phyloP scores from a whole-genome alignment of 2,797 vertebrate species.

The Cryptoprocta ferox region DNA sequence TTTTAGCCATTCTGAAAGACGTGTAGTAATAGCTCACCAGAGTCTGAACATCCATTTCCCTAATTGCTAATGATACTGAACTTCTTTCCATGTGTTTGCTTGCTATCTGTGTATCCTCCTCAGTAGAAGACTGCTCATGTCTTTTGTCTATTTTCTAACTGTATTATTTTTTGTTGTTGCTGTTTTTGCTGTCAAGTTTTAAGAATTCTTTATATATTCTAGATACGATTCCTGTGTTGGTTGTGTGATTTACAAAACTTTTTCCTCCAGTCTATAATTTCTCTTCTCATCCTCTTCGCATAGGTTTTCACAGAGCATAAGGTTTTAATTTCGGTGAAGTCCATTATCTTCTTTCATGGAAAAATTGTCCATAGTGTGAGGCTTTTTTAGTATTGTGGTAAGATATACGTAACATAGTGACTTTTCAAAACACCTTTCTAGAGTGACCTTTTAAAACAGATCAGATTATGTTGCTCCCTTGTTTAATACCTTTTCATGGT shows the following conservation, averaged over 20 bases:
- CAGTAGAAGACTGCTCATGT: not conserved
- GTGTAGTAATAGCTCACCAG: not conserved
- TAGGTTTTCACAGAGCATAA: not conserved
- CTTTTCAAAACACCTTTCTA: not conserved
- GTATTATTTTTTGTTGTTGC: not conserved
- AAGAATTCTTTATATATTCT: not conserved
- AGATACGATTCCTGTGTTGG: not conserved
- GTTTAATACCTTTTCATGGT: not conserved
- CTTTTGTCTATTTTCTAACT: not conserved
- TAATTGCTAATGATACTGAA: not conserved
- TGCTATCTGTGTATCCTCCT: not conserved
- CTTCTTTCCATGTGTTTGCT: not conserved
- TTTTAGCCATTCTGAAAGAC: not conserved
- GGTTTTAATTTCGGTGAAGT: not conserved
- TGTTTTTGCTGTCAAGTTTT: not conserved
- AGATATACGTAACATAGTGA: not conserved
- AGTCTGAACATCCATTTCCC: not conserved
- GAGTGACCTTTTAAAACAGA: not conserved
- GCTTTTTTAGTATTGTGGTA: not conserved
- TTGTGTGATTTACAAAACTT: not conserved
- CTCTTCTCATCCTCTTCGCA: not conserved
- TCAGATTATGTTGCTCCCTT: not conserved
- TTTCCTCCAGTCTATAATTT: not conserved
- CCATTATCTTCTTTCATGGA: not conserved
- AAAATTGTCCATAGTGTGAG: not conserved